Conservation (phyloP, 1,140 invertebrate species). For the Druon quercuslanigerum region DNA sequence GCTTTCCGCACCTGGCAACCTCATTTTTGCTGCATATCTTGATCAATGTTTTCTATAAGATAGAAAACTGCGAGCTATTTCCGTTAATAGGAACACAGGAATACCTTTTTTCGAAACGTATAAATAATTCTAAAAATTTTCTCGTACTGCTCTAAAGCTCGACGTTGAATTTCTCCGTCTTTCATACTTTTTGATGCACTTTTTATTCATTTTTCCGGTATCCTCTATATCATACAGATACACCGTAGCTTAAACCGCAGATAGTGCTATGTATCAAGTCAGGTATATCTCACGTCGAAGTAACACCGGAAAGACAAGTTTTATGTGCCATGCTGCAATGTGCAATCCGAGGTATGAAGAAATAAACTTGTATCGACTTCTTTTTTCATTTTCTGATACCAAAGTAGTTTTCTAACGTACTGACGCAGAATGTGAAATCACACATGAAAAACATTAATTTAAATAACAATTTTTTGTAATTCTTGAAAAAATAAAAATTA, state of each 20-base stretch:
- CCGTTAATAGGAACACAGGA: not conserved
- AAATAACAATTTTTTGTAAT: too few species aligned
- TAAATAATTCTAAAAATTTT: conserved; percentile 16
- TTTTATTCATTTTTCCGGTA: not conserved
- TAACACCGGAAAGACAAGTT: not conserved
- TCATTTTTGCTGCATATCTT: too few species aligned
- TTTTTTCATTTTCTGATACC: not conserved
- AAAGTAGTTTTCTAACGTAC: not conserved
- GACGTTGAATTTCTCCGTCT: not conserved
- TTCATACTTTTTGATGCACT: conserved; percentile 23
- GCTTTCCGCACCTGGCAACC: too few species aligned
- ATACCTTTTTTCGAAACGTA: not conserved
- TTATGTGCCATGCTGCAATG: not conserved
- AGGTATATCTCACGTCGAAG: conserved; percentile 2
- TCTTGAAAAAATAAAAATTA: too few species aligned
- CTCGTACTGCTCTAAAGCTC: not conserved
- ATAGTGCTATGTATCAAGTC: conserved; percentile 10
- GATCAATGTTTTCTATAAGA: too few species aligned
- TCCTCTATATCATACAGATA: not conserved
- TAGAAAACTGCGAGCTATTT: too few species aligned
- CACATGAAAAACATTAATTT: too few species aligned
- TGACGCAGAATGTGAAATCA: too few species aligned
- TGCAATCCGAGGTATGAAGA: not conserved
- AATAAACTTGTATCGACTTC: too few species aligned
- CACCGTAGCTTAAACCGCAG: not conserved